Base-by-base conservation (phyloP, 2,797 vertebrate species). In the Ptychadena robeensis region DNA sequence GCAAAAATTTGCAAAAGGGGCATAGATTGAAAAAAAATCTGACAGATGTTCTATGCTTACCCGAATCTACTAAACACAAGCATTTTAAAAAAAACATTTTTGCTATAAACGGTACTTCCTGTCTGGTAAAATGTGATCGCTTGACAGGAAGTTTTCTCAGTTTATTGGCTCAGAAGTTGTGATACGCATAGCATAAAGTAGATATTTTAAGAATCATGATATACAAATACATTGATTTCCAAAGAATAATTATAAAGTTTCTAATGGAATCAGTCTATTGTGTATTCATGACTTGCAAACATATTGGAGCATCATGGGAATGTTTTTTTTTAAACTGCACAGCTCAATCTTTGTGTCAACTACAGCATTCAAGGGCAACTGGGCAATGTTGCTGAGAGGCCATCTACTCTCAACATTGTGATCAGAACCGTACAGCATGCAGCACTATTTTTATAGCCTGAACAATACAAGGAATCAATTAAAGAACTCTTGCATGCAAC, bases 301-400 rank as follows among this genome's bases (percentile, higher is more conserved):
- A 44, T 14, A 57, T 14, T 65, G n/a, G 14, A 68, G 28, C 22
- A 74, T 37, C 15, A 75, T 61, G 12, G 61, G 14, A 34, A 73
- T 64, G 34, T n/a, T 78, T 77, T 64, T 11, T 63, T 63, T 32
- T 64, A 2, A 69, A 75, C 18, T 38, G 27, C 70, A 69, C 22
- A 61, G 65, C 53, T 34, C 35, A 69, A 71, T 82, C 57, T 61
- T 31, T 77, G 66, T 71, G 53, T 70, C 73, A 82, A 71, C 72
- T 31, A 4, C 44, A 34, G 65, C 30, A 64, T 64, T 78, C 59
- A 59, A 79, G 74, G 68, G 71, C 68, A 78, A 53, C 38, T 79
- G 25, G 37, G 74, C 74, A 57, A 15, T 71, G 63, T 14, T 78
- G 67, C 73, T 72, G 15, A 30, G 22, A 71, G 38, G 28, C 30